Conservation (phyloP, 1,140 invertebrate genomes). For the Caenorhabditis brenneri region DNA sequence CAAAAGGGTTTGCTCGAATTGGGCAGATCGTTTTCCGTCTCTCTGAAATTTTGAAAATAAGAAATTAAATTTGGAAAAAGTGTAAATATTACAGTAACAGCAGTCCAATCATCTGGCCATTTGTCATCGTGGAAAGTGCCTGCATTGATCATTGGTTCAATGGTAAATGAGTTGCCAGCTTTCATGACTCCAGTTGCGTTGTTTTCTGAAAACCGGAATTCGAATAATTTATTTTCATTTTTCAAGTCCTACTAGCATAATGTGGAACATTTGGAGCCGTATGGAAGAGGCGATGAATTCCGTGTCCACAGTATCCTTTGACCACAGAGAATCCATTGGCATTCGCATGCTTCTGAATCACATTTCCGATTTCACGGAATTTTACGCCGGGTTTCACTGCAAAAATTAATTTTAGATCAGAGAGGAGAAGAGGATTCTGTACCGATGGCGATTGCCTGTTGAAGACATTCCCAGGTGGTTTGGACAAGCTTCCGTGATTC, state of each 20-base stretch:
- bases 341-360: conserved; percentile 96
- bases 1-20: conserved; percentile 97
- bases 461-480: conserved; percentile 86
- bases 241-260: conserved; percentile 87
- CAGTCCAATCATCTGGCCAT: conserved; percentile 88
- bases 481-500: conserved; percentile 85
- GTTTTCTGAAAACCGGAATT: conserved; percentile 81
- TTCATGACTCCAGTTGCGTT: conserved; percentile 98
- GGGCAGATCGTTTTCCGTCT: conserved; percentile 91
- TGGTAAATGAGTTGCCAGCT: conserved; percentile 94
- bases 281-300: conserved; percentile 93
- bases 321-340: conserved; percentile 93
- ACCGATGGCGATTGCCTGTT: conserved; percentile 89
- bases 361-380: conserved; percentile 94
- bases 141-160: conserved; percentile 92
- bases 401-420: conserved; percentile 59
- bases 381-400: conserved; percentile 87
- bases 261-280: conserved; percentile 97
- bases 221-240: neutral
- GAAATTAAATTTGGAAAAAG: conserved; percentile 76
- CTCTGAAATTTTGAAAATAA: conserved; percentile 71
- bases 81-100: conserved; percentile 73
- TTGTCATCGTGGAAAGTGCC: conserved; percentile 72
- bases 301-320: conserved; percentile 95
- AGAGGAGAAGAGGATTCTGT: conserved; percentile 67